Evolutionary conservation across 2,113 vertebrate species (phyloP).

Genomic region (Excalfactoria chinensis): DNA sequence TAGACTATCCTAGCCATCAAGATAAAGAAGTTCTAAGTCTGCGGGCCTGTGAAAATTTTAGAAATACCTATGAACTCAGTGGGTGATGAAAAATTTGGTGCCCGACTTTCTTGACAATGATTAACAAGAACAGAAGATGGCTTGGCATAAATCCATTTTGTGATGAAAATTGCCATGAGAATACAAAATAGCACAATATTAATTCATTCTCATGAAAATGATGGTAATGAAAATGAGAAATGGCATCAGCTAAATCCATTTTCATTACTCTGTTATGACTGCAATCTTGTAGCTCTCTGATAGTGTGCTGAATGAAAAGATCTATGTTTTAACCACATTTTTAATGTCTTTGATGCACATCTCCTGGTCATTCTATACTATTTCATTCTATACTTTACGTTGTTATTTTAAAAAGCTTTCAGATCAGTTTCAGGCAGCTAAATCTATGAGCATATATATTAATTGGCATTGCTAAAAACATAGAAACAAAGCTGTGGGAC

Average conservation of each 20-base stretch:
- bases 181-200: conserved; percentile 62
- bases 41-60: background rate
- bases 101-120: conserved; percentile 20
- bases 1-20: background rate
- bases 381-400: background rate
- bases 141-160: conserved; percentile 26
- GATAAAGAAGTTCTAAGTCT: background rate
- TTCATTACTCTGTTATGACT: conserved; percentile 57
- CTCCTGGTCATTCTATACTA: background rate
- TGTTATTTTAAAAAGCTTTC: background rate
- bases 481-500: background rate
- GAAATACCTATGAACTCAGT: background rate
- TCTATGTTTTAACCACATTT: conserved; percentile 23
- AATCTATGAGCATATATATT: background rate
- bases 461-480: background rate
- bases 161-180: conserved; percentile 39
- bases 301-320: background rate
- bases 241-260: conserved; percentile 53
- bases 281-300: conserved; percentile 49
- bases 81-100: conserved; percentile 22
- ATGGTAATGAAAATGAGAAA: conserved; percentile 67
- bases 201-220: conserved; percentile 52
- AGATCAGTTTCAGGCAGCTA: background rate
- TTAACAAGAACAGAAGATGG: conserved; percentile 38
- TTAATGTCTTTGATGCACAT: background rate